A percentile compares a stretch with the other conserved stretches of the same genome.
These are phyloP conservation scores for Sciaenops ocellatus DNA, from an alignment of 2,797 vertebrate species.

Conservation along the genomic window DNA sequence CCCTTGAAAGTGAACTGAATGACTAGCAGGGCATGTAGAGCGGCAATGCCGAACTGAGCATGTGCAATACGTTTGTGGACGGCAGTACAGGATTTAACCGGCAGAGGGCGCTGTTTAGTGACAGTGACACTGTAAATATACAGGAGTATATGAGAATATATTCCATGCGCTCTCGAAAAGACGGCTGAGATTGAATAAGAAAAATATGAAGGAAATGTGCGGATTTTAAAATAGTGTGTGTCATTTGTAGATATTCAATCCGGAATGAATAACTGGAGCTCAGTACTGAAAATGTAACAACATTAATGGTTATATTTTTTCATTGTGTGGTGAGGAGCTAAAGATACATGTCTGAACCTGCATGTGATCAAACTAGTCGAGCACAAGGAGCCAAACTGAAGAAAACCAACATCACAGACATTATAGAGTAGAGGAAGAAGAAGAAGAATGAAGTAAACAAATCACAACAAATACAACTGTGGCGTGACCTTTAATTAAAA, in stretches of 20 bases:
- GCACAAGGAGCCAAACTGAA: not conserved
- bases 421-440: not conserved
- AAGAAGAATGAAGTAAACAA: not conserved
- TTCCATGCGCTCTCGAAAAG: not conserved
- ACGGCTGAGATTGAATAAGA: not conserved
- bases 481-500: not conserved
- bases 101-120: conserved; percentile 44
- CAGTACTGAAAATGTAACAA: not conserved
- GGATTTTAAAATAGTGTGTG: not conserved
- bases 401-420: not conserved
- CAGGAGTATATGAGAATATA: not conserved
- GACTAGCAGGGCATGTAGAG: conserved; percentile 7
- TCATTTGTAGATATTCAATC: not conserved
- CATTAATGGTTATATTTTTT: not conserved
- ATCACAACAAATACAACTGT: too few relatives aligned
- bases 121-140: not conserved
- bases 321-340: not conserved
- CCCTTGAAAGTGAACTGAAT: conserved; percentile 24
- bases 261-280: not conserved
- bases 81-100: not conserved
- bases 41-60: conserved; percentile 13
- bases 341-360: not conserved
- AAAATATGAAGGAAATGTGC: not conserved
- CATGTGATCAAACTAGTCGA: not conserved
- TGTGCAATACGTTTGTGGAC: conserved; percentile 14